Evolutionary conservation across 2,888 invertebrate species (phyloP), one percentile per base, ranked within the genome.

Genomic region (Thecocarcelia acutangulata): DNA sequence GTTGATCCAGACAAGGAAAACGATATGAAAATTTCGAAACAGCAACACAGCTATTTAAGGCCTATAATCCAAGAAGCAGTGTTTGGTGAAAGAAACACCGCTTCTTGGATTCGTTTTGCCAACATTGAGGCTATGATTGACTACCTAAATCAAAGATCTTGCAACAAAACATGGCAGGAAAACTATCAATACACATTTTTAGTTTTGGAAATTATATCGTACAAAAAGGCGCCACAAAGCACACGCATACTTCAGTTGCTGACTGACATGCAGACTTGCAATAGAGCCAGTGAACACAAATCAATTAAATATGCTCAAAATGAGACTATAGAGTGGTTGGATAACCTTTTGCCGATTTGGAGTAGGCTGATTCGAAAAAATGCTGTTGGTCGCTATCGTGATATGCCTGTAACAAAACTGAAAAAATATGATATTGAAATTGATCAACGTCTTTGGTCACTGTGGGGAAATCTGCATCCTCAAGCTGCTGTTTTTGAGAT

Each of bases 401-500:
- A 87, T 46, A 83, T 86, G 50, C 76, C 87, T 0, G 54, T 87
- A 1, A 86, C 88, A n/a, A 93, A 93, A 85, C 91, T 93, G 66
- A 87, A 86, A 81, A 87, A 88, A 58, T 95, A 93, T 92, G 93
- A 94, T 81, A 92, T 94, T 1, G 95, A 95, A 87, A 94, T 94
- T 84, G 92, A 93, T 2, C 93, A 93, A 1, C 94, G 94, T 80
- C 88, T 95, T 0, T 95, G 92, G 90, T 94, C 95, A 0, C 88
- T 95, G 1, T 93, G 94, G 93, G 94, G 95, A 0, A 92, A 92
- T 40, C 86, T 94, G 15, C 94, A 94, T 90, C 94, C 94, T 3
- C 88, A 91, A 66, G 93, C 94, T 42, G 85, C 88, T 0, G 92
- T 91, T 83, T 95, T 95, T 87, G 90, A 91, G 0, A 87, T 89